Percentiles rank a stretch among this genome's conserved stretches.
phyloP scores from a whole-genome alignment of 2,113 vertebrate species.

The Struthio camelus region DNA sequence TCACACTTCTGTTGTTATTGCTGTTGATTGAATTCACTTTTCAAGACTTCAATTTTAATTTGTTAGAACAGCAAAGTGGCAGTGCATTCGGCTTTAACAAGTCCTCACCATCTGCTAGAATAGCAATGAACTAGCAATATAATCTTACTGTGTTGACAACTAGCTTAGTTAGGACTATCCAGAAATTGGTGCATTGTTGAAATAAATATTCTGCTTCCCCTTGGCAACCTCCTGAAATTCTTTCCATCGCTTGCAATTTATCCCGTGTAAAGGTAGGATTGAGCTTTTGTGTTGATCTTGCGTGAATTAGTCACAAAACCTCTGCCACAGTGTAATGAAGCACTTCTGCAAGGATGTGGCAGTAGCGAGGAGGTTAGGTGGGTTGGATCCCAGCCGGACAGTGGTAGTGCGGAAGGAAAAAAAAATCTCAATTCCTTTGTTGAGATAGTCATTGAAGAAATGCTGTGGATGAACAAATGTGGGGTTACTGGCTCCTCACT shows the following conservation, averaged over 20 bases:
- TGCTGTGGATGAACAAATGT: neutral
- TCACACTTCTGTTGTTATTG: neutral
- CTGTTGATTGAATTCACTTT: constrained; percentile 17
- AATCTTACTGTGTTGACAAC: constrained; percentile 19
- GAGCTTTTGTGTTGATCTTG: constrained; percentile 26
- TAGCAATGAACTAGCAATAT: constrained; percentile 1
- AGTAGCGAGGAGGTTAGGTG: neutral
- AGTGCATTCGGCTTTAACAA: neutral
- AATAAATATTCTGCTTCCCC: constrained; percentile 58
- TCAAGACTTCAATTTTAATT: constrained; percentile 31
- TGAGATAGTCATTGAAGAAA: neutral
- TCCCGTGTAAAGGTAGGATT: neutral
- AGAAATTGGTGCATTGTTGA: constrained; percentile 27
- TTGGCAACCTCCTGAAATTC: constrained; percentile 17
- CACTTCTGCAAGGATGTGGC: constrained; percentile 10
- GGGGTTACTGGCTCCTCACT: neutral
- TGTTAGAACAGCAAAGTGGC: constrained; percentile 13
- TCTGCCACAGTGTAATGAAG: neutral
- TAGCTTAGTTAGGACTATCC: neutral
- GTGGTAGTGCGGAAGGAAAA: neutral
- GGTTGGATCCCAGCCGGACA: neutral
- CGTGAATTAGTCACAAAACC: constrained; percentile 15
- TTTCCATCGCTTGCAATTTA: constrained; percentile 44
- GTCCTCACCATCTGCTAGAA: neutral
- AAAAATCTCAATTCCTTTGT: neutral